Evolutionary conservation across 2,113 vertebrate genomes (phyloP).

Genomic region (Cryptotis parvus): DNA sequence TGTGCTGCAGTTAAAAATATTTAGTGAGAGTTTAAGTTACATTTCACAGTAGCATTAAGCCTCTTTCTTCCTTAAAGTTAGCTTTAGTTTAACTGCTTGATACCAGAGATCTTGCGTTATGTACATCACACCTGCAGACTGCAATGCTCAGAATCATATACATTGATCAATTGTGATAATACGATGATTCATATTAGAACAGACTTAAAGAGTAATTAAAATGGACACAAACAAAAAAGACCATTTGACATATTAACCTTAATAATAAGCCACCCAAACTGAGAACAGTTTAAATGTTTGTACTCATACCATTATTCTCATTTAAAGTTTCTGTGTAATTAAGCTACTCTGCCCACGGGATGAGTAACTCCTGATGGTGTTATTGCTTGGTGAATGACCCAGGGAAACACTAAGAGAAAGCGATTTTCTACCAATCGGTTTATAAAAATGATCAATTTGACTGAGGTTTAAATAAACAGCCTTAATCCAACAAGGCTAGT

Average conservation of each 20-base stretch:
- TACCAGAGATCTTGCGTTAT: slow-evolving; percentile 87
- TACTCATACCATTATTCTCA: slow-evolving; percentile 67
- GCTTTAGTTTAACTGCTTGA: slow-evolving; percentile 86
- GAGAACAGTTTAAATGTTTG: slow-evolving; percentile 66
- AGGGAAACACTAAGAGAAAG: slow-evolving; percentile 76
- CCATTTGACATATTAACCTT: slow-evolving; percentile 78
- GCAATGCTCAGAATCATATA: slow-evolving; percentile 76
- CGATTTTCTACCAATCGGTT: slow-evolving; percentile 39
- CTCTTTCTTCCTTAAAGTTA: slow-evolving; percentile 77
- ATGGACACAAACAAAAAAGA: slow-evolving; percentile 74
- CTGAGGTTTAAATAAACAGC: slow-evolving; percentile 48
- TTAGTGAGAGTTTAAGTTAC: slow-evolving; percentile 84
- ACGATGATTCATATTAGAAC: slow-evolving; percentile 87
- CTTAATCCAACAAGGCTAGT: slow-evolving; percentile 9
- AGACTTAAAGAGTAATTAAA: slow-evolving; percentile 85
- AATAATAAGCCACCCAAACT: slow-evolving; percentile 75
- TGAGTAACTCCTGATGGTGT: slow-evolving; percentile 77
- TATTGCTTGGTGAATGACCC: slow-evolving; percentile 82
- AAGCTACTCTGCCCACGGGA: slow-evolving; percentile 78
- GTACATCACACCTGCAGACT: slow-evolving; percentile 86
- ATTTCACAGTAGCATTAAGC: slow-evolving; percentile 83
- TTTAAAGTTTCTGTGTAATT: slow-evolving; percentile 82
- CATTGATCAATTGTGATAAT: slow-evolving; percentile 84
- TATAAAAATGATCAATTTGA: slow-evolving; percentile 51
- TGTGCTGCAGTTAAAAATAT: slow-evolving; percentile 84